phyloP scores from a whole-genome alignment of 2,797 vertebrate species.

The Anisognathus igniventris region DNA sequence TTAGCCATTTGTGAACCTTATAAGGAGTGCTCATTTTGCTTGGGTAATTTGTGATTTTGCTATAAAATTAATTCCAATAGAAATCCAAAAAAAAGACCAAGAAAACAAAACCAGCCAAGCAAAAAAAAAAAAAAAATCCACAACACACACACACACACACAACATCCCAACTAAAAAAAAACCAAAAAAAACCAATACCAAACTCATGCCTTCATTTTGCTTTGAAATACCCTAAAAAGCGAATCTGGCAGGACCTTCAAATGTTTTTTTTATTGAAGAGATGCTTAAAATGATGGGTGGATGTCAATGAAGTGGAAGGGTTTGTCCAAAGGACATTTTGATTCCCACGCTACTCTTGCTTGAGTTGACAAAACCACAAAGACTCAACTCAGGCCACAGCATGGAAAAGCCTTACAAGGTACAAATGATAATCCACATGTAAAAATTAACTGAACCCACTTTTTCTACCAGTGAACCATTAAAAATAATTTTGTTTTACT shows the following conservation, averaged over 20 bases:
- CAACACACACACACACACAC: neutral
- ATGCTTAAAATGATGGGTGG: neutral
- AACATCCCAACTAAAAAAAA: neutral
- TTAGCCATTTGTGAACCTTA: neutral
- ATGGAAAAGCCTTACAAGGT: neutral
- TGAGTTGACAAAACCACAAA: neutral
- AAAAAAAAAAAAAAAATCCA: neutral
- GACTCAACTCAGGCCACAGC: neutral
- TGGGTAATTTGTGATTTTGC: neutral
- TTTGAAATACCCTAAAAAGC: neutral
- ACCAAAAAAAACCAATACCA: neutral
- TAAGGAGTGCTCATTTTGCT: neutral
- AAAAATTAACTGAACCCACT: neutral
- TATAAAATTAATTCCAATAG: neutral
- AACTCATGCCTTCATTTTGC: neutral
- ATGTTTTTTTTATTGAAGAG: neutral
- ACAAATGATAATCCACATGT: rapidly evolving
- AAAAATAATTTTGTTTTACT: neutral
- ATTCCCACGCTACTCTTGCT: neutral
- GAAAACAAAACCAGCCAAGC: neutral
- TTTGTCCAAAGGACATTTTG: neutral
- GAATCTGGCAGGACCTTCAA: neutral
- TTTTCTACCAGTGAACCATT: neutral
- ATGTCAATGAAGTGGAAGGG: neutral
- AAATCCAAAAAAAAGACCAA: neutral